A percentile compares a stretch with the other conserved stretches of the same genome.
Conservation (phyloP, 2,888 invertebrate genomes). For the Chloroclystis v-ata region DNA sequence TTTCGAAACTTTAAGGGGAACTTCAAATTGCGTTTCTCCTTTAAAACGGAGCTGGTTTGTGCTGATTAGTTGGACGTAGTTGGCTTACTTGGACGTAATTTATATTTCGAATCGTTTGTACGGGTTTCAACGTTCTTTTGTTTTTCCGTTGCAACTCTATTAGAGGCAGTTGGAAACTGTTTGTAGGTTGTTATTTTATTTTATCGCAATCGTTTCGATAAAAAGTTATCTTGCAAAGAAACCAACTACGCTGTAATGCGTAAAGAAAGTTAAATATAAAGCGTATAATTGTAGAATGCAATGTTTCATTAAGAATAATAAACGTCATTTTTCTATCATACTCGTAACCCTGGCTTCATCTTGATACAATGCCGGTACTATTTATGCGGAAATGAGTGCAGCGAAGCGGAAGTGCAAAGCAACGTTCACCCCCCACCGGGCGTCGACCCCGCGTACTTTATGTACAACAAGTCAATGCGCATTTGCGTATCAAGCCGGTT, state of each 20-base stretch:
- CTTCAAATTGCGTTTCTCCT: slow-evolving; percentile 68
- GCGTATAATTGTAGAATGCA: too few species aligned
- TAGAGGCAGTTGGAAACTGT: slow-evolving; percentile 1
- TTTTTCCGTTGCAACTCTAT: slow-evolving; percentile 6
- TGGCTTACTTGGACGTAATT: slow-evolving; percentile 29
- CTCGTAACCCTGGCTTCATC: slow-evolving; percentile 42
- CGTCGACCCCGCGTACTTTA: slow-evolving; percentile 59
- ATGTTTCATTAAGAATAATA: too few species aligned
- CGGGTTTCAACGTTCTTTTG: slow-evolving; percentile 16
- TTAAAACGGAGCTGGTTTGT: slow-evolving; percentile 54
- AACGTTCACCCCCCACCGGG: slow-evolving; percentile 57
- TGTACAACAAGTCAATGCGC: slow-evolving; percentile 31
- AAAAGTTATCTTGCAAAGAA: too few species aligned
- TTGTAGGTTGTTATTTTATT: background rate
- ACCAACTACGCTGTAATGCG: too few species aligned
- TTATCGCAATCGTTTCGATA: background rate
- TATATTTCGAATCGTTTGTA: slow-evolving; percentile 30
- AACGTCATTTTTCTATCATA: slow-evolving; percentile 1
- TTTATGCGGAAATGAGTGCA: slow-evolving; percentile 75
- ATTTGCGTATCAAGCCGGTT: slow-evolving; percentile 6
- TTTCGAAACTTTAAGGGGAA: slow-evolving; percentile 69
- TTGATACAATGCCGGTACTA: slow-evolving; percentile 59
- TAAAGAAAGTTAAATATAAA: too few species aligned
- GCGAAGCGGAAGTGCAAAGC: slow-evolving; percentile 72
- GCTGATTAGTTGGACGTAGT: slow-evolving; percentile 53